Evolutionary conservation across 1,140 invertebrate genomes (phyloP).

Genomic region (Drosophila subobscura): DNA sequence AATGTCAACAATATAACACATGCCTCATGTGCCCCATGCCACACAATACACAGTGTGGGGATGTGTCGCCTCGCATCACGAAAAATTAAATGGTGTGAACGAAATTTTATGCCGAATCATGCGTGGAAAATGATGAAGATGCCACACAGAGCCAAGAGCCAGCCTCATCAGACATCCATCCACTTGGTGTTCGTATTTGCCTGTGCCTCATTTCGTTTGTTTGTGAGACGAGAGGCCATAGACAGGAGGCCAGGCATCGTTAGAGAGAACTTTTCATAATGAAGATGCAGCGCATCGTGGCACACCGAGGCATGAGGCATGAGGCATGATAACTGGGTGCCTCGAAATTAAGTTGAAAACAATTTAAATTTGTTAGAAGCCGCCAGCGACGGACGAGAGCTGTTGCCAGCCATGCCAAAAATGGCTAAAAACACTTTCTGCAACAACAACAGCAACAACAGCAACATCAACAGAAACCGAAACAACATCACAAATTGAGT

Average conservation of each 20-base stretch:
- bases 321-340: constrained; percentile 54
- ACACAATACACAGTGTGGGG: too few relatives aligned
- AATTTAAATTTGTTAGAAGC: constrained; percentile 68
- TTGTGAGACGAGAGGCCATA: constrained; percentile 38
- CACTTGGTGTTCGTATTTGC: constrained; percentile 56
- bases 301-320: constrained; percentile 21
- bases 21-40: too few relatives aligned
- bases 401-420: constrained; percentile 35
- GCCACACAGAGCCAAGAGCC: constrained; percentile 24
- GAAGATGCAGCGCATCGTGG: constrained; percentile 43
- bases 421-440: constrained; percentile 41
- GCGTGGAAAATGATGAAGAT: constrained; percentile 79
- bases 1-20: constrained; percentile 73
- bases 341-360: constrained; percentile 75
- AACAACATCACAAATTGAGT: too few relatives aligned
- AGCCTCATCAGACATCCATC: constrained; percentile 6
- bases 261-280: constrained; percentile 45
- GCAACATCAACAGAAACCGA: constrained; percentile 28
- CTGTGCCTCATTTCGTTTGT: constrained; percentile 68
- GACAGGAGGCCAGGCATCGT: constrained; percentile 23
- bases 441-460: constrained; percentile 14
- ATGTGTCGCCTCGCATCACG: constrained; percentile 15
- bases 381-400: constrained; percentile 29
- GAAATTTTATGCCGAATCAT: constrained; percentile 82
- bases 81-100: constrained; percentile 82